Base-by-base conservation (phyloP, 2,113 vertebrate species). In the Chlorodrepanis virens region DNA sequence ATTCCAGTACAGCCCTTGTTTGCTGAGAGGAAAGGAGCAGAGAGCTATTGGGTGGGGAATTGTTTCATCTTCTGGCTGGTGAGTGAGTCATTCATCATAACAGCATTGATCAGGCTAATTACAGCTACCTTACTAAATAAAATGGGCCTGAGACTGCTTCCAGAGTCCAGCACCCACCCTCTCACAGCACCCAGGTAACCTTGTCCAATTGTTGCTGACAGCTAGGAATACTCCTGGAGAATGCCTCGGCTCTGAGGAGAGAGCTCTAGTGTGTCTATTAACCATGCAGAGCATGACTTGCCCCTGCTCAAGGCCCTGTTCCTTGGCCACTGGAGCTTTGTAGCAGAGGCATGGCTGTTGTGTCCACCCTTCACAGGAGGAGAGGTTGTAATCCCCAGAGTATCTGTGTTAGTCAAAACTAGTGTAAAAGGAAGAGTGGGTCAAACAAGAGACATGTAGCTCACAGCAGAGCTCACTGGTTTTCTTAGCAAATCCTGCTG, bases 401-500 rank as follows among this genome's bases (percentile, higher is more conserved):
- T 18, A 69, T 50, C 4, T 4, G 17, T 67, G 35, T 56, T 68
- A 69, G 49, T 39, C 87, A 83, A 65, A 87, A 52, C 71, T 72
- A 42, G 29, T 81, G 77, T 25, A 65, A 89, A 79, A 76, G 54
- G 47, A 78, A 84, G 85, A 85, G 70, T 57, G 80, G 61, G 65
- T 76, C 83, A 78, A 87, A 82, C 9, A 31, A 76, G 71, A 76
- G 74, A 79, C 45, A 27, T 10, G n/a, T 2, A 22, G 56, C 69
- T 79, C 56, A 68, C 31, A 2, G 77, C 44, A 79, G 40, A 96
- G 31, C 56, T 68, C 37, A 21, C 22, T 25, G 53, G 5, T 79
- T 95, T 93, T 90, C 89, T 72, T 22, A 83, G 65, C 61, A 94
- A 87, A 93, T 80, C 27, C 37, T 64, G n/a, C 44, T n/a, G 29